Base-by-base conservation (phyloP, 2,113 vertebrate species). In the Macrotis lagotis region DNA sequence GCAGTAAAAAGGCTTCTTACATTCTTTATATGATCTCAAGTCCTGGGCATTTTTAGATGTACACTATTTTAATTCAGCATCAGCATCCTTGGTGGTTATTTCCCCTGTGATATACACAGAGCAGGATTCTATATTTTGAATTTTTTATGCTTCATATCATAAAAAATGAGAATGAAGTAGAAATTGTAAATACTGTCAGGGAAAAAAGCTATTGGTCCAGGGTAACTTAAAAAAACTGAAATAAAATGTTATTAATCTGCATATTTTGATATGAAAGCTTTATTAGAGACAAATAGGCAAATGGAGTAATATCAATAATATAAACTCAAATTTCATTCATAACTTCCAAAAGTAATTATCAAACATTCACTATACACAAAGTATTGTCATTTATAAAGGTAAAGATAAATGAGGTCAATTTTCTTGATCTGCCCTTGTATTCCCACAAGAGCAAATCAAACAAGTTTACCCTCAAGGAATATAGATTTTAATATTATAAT, bases 1-100 rank as follows among this genome's bases (percentile, higher is more conserved):
- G 55, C 94, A 22, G 5, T 90, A 48, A 91, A 14, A 91, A 48
- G 31, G 47, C 19, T 52, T 88, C n/a, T 66, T 90, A 95, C 48
- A 44, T 25, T 91, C 1, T 25, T 93, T 89, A 89, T 66, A 47
- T 95, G 94, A 97, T 95, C 83, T 95, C 96, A 95, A n/a, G 8
- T 51, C 94, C 48, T 24, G 8, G 26, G 52, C 48, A 92, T 28
- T 14, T n/a, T 11, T 24, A 92, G 19, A 24, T 25, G 52, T 48
- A n/a, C 44, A 44, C 19, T n/a, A 7, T 83, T n/a, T 83, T 83
- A 83, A 83, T 83, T 66, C n/a, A 24, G 16, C 24, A 83, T 83
- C n/a, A 24, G 66, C 66, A 44, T 44, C n/a, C 66, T 83, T 44
- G 19, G 19, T 44, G n/a, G 44, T 83, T 83, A 83, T 83, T 83